Percentiles rank a stretch among this genome's conserved stretches.
These are phyloP conservation scores for Dryomyza anilis DNA, from an alignment of 2,888 invertebrate species.

Conservation along the genomic window DNA sequence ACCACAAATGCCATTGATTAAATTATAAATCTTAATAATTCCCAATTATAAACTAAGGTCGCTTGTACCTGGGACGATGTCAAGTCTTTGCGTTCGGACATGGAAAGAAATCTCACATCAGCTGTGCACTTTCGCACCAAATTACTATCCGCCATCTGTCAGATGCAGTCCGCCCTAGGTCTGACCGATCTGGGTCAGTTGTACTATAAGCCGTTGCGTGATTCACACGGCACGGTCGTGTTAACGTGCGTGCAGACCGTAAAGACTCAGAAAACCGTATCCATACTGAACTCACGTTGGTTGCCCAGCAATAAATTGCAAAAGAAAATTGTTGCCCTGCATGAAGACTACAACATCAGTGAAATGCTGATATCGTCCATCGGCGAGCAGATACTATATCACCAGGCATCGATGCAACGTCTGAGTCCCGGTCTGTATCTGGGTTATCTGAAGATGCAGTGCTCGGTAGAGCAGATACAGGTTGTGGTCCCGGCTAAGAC, in stretches of 20 bases:
- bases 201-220: conserved; percentile 87
- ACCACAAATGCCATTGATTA: not conserved
- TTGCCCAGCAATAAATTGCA: conserved; percentile 83
- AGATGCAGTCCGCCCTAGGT: conserved; percentile 90
- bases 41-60: conserved; percentile 65
- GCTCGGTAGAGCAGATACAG: conserved; percentile 92
- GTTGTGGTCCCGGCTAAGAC: conserved; percentile 90
- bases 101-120: conserved; percentile 92
- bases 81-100: conserved; percentile 86
- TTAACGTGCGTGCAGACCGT: conserved; percentile 81
- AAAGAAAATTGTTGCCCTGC: conserved; percentile 76
- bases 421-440: conserved; percentile 89
- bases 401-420: conserved; percentile 76
- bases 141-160: conserved; percentile 87
- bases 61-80: conserved; percentile 98
- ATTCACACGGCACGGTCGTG: conserved; percentile 88
- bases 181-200: conserved; percentile 94
- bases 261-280: conserved; percentile 75
- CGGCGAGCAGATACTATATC: conserved; percentile 75
- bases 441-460: conserved; percentile 95
- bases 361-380: conserved; percentile 87
- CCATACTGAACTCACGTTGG: conserved; percentile 92
- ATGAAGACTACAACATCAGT: conserved; percentile 76
- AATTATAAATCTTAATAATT: not conserved
- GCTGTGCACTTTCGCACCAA: conserved; percentile 91